These are phyloP conservation scores for Drosophila kohkoa DNA, from an alignment of 1,140 invertebrate species.

Conservation along the genomic window DNA sequence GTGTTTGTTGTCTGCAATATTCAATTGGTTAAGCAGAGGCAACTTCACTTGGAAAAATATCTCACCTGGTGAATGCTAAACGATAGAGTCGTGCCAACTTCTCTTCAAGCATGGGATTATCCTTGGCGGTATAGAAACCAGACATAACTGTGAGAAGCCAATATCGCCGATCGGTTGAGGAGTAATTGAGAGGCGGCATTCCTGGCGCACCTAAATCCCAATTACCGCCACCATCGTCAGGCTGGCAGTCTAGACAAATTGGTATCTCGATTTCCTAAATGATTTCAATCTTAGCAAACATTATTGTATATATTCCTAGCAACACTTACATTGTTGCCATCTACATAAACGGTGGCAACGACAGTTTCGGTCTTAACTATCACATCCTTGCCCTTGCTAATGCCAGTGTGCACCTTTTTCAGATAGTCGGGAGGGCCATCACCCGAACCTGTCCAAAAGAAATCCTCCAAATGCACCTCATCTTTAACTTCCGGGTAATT, in stretches of 20 bases:
- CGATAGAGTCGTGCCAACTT: conserved; percentile 88
- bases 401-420: conserved; percentile 81
- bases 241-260: conserved; percentile 78
- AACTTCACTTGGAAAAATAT: background rate
- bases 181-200: conserved; percentile 77
- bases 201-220: conserved; percentile 65
- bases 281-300: background rate
- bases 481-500: conserved; percentile 86
- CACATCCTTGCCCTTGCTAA: conserved; percentile 81
- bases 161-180: conserved; percentile 87
- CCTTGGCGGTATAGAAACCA: conserved; percentile 85
- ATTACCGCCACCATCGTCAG: conserved; percentile 70
- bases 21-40: background rate
- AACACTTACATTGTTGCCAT: conserved; percentile 79
- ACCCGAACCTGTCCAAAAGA: conserved; percentile 94
- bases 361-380: conserved; percentile 86
- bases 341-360: conserved; percentile 88
- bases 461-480: conserved; percentile 90
- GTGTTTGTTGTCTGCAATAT: conserved; percentile 88
- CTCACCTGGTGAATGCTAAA: conserved; percentile 88
- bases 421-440: conserved; percentile 87
- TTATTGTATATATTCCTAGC: background rate
- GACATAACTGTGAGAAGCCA: conserved; percentile 92
- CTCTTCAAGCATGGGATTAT: conserved; percentile 86
- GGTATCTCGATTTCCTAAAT: conserved; percentile 83